phyloP scores from a whole-genome alignment of 2,888 invertebrate genomes.

The Ceramica pisi region DNA sequence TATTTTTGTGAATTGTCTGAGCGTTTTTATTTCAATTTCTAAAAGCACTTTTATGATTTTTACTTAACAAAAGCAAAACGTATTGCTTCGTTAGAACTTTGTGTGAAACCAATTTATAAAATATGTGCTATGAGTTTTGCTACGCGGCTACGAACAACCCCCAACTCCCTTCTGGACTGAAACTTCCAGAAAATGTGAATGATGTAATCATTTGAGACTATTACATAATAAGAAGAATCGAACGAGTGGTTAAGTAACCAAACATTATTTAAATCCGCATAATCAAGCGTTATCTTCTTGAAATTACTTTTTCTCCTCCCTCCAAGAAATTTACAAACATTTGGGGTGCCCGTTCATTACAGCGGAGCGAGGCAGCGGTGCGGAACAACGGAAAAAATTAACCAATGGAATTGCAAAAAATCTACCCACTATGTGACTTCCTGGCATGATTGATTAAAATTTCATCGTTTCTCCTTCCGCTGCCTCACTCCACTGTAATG shows the following conservation, averaged over 20 bases:
- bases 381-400: too few relatives aligned
- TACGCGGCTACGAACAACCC: slow-evolving; percentile 24
- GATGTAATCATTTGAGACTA: neutral
- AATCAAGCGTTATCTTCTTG: slow-evolving; percentile 1
- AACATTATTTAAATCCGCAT: slow-evolving; percentile 1
- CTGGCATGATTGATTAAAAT: too few relatives aligned
- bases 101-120: neutral
- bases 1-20: neutral
- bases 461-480: too few relatives aligned
- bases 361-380: too few relatives aligned
- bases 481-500: too few relatives aligned
- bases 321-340: slow-evolving; percentile 20
- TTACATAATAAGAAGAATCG: neutral
- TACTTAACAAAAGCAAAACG: neutral
- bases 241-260: slow-evolving; percentile 13
- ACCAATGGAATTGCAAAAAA: too few relatives aligned
- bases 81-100: neutral
- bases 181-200: neutral
- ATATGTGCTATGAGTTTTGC: slow-evolving; percentile 31
- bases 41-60: neutral
- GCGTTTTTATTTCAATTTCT: neutral
- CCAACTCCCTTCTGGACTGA: neutral
- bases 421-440: too few relatives aligned
- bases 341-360: too few relatives aligned
- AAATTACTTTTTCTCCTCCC: slow-evolving; percentile 16